Evolutionary conservation across 2,113 vertebrate genomes (phyloP), one percentile per base, ranked within the genome.

Genomic region (Panthera tigris): DNA sequence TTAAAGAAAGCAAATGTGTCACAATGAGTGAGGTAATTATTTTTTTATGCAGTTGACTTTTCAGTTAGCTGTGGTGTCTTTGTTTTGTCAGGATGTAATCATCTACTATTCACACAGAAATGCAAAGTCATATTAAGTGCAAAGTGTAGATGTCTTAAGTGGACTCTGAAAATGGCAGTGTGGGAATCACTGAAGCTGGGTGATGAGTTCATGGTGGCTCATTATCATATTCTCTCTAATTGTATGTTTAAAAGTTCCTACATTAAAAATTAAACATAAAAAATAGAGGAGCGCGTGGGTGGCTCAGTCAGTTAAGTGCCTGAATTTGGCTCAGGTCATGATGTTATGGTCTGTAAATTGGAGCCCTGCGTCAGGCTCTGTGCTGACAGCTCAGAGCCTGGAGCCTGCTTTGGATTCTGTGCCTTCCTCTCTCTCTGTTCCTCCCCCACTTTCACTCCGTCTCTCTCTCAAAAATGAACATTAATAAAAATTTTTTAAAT

Each of bases 241-340:
- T 79, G 5, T 61, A 39, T 65, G 11, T 39, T 33, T 82, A 39
- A 79, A 66, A 66, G 3, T 50, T 63, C 66, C 39, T 33, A 39
- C 16, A 73, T 57, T 96, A 69, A 94, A 94, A 76, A 41, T 86
- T 84, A 81, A 74, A 81, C 89, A 68, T 4, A 7, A 93, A 94
- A 89, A 85, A 23, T 23, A 61, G 21, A 61, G 57, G 57, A 25
- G 57, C 21, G 21, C 19, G 7, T 23, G 21, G 57, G 57, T 61
- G 57, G 57, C 57, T 61, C 57, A 61, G 57, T 61, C 57, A 61
- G 57, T 61, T 61, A 61, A 23, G 57, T 9, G 21, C 57, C 57
- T 61, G 23, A 61, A 7, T 61, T 61, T 8, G 2, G 57, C 57
- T 61, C 57, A 61, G 57, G 21, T 61, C 21, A 23, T 61, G 21